Evolutionary conservation across 1,140 invertebrate genomes (phyloP).

Genomic region (Protaetia brevitarsis): DNA sequence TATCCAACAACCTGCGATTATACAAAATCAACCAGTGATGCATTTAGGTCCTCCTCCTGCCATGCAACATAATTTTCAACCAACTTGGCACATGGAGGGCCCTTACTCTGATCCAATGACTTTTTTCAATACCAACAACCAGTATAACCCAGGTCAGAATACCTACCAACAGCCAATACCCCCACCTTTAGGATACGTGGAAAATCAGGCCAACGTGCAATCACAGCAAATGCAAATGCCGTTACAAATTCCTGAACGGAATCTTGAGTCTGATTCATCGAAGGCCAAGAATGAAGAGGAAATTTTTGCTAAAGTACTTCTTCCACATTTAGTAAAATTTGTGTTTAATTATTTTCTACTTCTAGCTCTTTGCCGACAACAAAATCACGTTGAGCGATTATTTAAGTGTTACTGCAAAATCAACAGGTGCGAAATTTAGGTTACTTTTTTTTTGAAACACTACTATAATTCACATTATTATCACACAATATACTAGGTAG

Average conservation of each 20-base stretch:
- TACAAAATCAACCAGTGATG: not conserved
- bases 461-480: no score
- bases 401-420: slow-evolving; percentile 34
- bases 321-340: not conserved
- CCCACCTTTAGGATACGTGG: not conserved
- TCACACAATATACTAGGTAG: no score
- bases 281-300: not conserved
- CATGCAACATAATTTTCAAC: not conserved
- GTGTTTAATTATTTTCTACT: slow-evolving; percentile 13
- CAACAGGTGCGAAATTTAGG: slow-evolving; percentile 32
- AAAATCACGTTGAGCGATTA: slow-evolving; percentile 39
- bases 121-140: not conserved
- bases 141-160: not conserved
- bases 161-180: not conserved
- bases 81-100: not conserved
- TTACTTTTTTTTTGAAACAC: slow-evolving; percentile 4
- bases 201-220: not conserved
- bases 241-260: not conserved
- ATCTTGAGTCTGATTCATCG: not conserved
- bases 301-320: not conserved
- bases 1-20: not conserved
- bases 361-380: slow-evolving; percentile 40
- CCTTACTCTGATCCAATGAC: not conserved
- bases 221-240: not conserved
- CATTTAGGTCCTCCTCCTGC: not conserved